Conservation (phyloP, 2,113 vertebrate species). For the Mirounga angustirostris region DNA sequence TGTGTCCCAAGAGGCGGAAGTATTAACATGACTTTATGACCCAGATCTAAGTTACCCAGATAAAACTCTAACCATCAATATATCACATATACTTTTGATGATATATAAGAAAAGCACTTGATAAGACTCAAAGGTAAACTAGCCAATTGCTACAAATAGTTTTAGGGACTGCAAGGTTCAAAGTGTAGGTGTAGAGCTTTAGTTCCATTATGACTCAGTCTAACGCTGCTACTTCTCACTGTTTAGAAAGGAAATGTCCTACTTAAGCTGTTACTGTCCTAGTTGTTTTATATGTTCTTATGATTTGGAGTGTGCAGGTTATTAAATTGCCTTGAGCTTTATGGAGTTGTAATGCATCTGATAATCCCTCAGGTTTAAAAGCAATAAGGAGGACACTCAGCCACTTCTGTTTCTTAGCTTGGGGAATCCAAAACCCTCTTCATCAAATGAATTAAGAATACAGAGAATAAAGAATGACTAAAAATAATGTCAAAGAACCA, state of each 20-base stretch:
- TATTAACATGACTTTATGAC: neutral
- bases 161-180: neutral
- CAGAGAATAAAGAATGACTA: conserved; percentile 15
- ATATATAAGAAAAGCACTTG: neutral
- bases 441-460: conserved; percentile 52
- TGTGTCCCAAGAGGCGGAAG: neutral
- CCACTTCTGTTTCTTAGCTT: neutral
- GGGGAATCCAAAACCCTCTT: conserved; percentile 7
- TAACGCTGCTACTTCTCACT: neutral
- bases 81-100: neutral
- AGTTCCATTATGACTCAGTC: neutral
- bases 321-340: conserved; percentile 66
- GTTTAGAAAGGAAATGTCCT: conserved; percentile 61
- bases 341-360: neutral
- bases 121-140: neutral
- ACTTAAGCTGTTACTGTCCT: conserved; percentile 60
- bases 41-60: neutral
- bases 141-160: neutral
- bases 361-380: conserved; percentile 68
- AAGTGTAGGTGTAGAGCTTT: neutral
- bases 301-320: conserved; percentile 34
- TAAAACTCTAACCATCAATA: neutral
- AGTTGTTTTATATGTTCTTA: conserved; percentile 63
- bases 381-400: conserved; percentile 47
- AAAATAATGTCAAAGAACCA: conserved; percentile 40